These are phyloP conservation scores for Drosophila incognita DNA, from an alignment of 2,888 invertebrate species.

Conservation along the genomic window DNA sequence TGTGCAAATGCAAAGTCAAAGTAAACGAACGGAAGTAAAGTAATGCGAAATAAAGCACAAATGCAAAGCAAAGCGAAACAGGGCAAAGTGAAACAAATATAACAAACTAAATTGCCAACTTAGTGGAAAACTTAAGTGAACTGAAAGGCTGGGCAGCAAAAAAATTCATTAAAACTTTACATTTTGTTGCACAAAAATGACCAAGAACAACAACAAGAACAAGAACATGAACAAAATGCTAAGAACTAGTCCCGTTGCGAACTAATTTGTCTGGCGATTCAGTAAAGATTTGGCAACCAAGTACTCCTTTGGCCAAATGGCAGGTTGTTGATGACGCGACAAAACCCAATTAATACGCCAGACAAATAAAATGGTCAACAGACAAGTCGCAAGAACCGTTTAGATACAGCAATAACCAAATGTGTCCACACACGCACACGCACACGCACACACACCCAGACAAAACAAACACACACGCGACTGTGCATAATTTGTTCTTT, in stretches of 20 bases:
- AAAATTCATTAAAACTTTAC: constrained; percentile 77
- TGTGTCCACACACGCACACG: constrained; percentile 54
- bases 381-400: constrained; percentile 56
- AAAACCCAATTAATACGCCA: constrained; percentile 80
- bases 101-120: constrained; percentile 56
- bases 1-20: constrained; percentile 39
- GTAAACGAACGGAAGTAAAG: constrained; percentile 44
- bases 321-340: constrained; percentile 73
- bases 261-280: constrained; percentile 79
- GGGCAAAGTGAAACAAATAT: constrained; percentile 45
- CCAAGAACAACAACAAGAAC: neutral
- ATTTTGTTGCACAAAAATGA: constrained; percentile 63
- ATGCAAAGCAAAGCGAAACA: constrained; percentile 25
- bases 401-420: constrained; percentile 77
- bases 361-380: constrained; percentile 73
- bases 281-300: constrained; percentile 53
- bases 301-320: constrained; percentile 8
- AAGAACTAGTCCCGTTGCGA: constrained; percentile 61
- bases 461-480: constrained; percentile 52
- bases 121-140: constrained; percentile 69
- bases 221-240: constrained; percentile 11
- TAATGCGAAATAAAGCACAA: constrained; percentile 46
- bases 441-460: constrained; percentile 23
- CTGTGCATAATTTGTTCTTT: constrained; percentile 61
- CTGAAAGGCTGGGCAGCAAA: constrained; percentile 57